These are phyloP conservation scores for Sarcophaga carnaria DNA, from an alignment of 2,888 invertebrate species.

Conservation along the genomic window DNA sequence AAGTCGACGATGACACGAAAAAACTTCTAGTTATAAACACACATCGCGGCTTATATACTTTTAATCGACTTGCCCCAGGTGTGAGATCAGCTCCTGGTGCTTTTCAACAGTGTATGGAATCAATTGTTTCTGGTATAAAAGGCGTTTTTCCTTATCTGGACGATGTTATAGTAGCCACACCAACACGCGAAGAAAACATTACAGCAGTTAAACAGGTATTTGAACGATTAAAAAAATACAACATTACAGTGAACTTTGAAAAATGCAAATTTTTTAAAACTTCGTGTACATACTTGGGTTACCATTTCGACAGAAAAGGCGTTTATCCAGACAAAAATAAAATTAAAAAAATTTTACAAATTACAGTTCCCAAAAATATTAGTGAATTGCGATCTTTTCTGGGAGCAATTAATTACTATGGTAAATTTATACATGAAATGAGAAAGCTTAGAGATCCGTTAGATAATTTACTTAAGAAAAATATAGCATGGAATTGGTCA, in stretches of 20 bases:
- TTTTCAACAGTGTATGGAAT: constrained; percentile 9
- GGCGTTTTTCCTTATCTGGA: not conserved
- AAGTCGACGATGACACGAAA: constrained; percentile 11
- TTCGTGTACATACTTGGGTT: not conserved
- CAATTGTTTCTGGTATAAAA: not conserved
- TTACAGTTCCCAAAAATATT: constrained; percentile 37
- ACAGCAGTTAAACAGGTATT: too few relatives aligned
- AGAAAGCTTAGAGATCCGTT: constrained; percentile 14
- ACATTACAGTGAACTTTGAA: not conserved
- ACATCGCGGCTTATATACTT: not conserved
- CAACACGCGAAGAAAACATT: not conserved
- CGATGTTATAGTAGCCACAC: not conserved
- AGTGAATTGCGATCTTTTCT: constrained; percentile 46
- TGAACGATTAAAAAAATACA: too few relatives aligned
- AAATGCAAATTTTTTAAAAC: not conserved
- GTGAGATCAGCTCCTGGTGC: constrained; percentile 5
- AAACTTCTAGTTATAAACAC: not conserved
- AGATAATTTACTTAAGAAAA: constrained; percentile 23
- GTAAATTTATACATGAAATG: constrained; percentile 50
- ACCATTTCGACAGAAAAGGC: not conserved
- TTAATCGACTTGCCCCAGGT: not conserved
- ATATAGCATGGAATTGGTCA: constrained; percentile 53
- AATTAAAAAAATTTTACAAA: not conserved
- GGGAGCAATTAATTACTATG: constrained; percentile 56
- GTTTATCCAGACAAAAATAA: constrained; percentile 1